Percentiles rank a stretch among this genome's conserved stretches.
Evolutionary conservation across 2,888 invertebrate genomes (phyloP).

Genomic region (Disparrhopalites patrizii): DNA sequence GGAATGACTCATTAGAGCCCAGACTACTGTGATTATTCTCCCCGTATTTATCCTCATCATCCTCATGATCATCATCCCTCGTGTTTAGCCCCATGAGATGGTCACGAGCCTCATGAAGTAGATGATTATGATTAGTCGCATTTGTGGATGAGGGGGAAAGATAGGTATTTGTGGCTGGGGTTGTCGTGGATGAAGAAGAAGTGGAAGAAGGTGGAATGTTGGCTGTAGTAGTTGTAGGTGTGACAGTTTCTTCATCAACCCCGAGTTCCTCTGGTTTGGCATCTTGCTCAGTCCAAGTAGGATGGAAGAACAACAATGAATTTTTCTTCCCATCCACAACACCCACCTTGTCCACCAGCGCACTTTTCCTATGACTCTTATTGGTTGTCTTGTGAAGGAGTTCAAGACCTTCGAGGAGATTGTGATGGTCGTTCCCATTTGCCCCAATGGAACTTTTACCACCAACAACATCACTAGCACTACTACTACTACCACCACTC

Average conservation of each 20-base stretch:
- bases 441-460: too few species aligned
- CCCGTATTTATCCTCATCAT: too few species aligned
- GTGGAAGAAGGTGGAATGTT: slow-evolving; percentile 6
- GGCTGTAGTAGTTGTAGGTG: slow-evolving; percentile 11
- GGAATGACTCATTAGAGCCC: neutral
- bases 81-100: neutral
- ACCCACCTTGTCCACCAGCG: slow-evolving; percentile 11
- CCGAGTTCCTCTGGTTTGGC: slow-evolving; percentile 1
- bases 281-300: slow-evolving; percentile 11
- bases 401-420: slow-evolving; percentile 22
- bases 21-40: too few species aligned
- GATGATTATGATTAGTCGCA: slow-evolving; percentile 5
- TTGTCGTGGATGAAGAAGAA: too few species aligned
- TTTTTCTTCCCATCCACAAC: slow-evolving; percentile 9
- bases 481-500: neutral
- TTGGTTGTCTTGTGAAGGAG: slow-evolving; percentile 9
- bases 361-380: slow-evolving; percentile 1
- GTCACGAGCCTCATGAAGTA: neutral
- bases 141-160: too few species aligned
- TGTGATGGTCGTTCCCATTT: neutral
- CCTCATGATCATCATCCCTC: neutral
- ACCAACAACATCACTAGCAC: neutral
- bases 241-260: slow-evolving; percentile 12
- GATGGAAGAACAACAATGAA: slow-evolving; percentile 12
- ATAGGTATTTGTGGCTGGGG: too few species aligned